Percentiles rank a stretch among this genome's conserved stretches.
Evolutionary conservation across 2,888 invertebrate genomes (phyloP).

Genomic region (Cerastis rubricosa): DNA sequence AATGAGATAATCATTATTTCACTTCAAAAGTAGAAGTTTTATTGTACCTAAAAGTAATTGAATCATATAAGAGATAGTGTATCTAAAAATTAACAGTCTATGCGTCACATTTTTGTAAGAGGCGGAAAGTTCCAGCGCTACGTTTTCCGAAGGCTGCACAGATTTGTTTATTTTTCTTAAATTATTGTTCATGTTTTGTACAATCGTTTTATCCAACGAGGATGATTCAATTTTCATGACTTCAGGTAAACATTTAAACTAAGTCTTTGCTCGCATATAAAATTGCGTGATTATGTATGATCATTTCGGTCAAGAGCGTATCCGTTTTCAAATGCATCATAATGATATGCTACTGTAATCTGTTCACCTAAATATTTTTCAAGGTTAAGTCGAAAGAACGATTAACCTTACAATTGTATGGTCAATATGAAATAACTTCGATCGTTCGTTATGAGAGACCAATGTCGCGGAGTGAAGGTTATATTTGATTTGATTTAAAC

Average conservation of each 20-base stretch:
- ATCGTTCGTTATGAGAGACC: conserved; percentile 22
- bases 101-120: conserved; percentile 28
- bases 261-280: conserved; percentile 30
- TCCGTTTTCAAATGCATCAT: conserved; percentile 55
- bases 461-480: conserved; percentile 46
- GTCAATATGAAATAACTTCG: conserved; percentile 48
- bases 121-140: conserved; percentile 13
- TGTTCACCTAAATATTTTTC: conserved; percentile 56
- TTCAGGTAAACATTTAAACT: conserved; percentile 16
- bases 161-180: conserved; percentile 25
- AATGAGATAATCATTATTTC: conserved; percentile 1
- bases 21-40: background rate
- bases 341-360: conserved; percentile 58
- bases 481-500: conserved; percentile 23
- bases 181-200: conserved; percentile 22
- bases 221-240: conserved; percentile 7
- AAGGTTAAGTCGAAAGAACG: conserved; percentile 52
- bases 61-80: background rate
- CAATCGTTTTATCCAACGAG: background rate
- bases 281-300: conserved; percentile 57
- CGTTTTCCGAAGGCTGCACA: conserved; percentile 8
- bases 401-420: conserved; percentile 57
- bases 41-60: background rate
- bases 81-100: background rate
- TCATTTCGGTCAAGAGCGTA: conserved; percentile 62